Evolutionary conservation across 2,888 invertebrate genomes (phyloP), one percentile per base, ranked within the genome.

Genomic region (Pyralis farinalis): DNA sequence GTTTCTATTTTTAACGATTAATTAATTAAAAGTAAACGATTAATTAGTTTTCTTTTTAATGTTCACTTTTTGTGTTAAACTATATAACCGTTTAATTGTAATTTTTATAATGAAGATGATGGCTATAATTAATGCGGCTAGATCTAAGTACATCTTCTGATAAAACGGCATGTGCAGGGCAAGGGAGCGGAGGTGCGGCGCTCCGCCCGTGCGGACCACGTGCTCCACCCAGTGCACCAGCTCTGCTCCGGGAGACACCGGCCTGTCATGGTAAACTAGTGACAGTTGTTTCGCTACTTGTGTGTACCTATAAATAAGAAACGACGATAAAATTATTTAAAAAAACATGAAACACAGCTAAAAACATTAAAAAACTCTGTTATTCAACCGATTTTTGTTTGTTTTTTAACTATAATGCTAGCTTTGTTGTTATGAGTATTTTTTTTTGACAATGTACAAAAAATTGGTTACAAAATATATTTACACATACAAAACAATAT

Each of bases 161-260:
- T 48, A 51, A 34, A 46, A 41, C n/a, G 54, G 43, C 8, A 55
- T 22, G 21, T 22, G 3, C n/a, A 58, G 42, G 1, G 58, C 58
- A 0, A 50, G 51, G 0, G 55, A 57, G 12, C 55, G 47, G n/a
- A 61, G 52, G 39, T 60, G 56, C 3, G 44, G 44, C 1, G 63
- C 66, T 5, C 63, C 63, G 0, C 41, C 25, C 0, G 62, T 61
- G 7, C 29, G 37, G 6, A 54, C 36, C 20, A 62, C 63, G 37
- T 59, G 52, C 29, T 60, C 55, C 12, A 57, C 55, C 60, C 67
- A 63, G 37, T 58, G 56, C 16, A 91, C 75, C 10, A 93, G 90
- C 3, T 64, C 61, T 1, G 16, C 36, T 1, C 47, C 51, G 7
- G 65, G 61, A 1, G 51, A 2, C n/a, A 44, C 38, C 0, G 51